phyloP scores from a whole-genome alignment of 2,113 vertebrate species.

The Myotis davidii region DNA sequence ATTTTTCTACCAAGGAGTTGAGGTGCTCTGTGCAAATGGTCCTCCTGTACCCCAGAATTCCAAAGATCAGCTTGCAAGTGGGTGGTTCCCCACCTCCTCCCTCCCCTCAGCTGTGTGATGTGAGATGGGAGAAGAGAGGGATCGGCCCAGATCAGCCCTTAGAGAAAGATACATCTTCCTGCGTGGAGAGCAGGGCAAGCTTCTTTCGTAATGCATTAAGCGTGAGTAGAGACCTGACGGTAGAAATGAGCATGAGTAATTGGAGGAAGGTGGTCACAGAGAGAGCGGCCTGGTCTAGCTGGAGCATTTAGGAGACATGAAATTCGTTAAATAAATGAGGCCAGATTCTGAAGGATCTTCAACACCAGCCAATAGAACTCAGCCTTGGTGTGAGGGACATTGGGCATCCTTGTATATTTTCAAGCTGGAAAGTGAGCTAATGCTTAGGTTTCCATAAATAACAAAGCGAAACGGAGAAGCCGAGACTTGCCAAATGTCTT shows the following conservation, averaged over 20 bases:
- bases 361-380: neutral
- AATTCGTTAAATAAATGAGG: neutral
- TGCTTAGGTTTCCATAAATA: slow-evolving; percentile 33
- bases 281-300: neutral
- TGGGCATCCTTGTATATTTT: neutral
- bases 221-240: neutral
- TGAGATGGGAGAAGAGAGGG: neutral
- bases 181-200: neutral
- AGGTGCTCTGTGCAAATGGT: neutral
- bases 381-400: neutral
- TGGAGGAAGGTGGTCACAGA: neutral
- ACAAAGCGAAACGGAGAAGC: slow-evolving; percentile 15
- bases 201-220: neutral
- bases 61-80: neutral
- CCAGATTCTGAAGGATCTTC: slow-evolving; percentile 13
- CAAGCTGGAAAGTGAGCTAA: slow-evolving; percentile 53
- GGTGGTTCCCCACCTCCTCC: too few relatives aligned
- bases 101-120: neutral
- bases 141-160: neutral
- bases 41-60: neutral
- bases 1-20: neutral
- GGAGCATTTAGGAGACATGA: neutral
- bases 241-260: neutral
- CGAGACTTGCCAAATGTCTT: slow-evolving; percentile 58
- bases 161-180: neutral